Percentiles rank a stretch among this genome's conserved stretches.
phyloP scores from a whole-genome alignment of 2,113 vertebrate genomes.

The Smithornis capensis region DNA sequence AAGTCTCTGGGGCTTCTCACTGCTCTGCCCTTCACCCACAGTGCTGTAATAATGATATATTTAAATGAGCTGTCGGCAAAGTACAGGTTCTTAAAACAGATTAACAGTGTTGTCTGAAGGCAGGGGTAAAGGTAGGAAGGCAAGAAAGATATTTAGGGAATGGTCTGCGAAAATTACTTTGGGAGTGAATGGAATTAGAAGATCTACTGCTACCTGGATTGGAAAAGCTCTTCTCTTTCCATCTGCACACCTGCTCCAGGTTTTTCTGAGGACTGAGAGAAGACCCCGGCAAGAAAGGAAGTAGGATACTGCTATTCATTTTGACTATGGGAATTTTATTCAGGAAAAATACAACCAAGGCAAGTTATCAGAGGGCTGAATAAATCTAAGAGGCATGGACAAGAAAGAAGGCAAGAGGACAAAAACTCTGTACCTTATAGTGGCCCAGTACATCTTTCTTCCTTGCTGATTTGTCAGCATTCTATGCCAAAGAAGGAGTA shows the following conservation, averaged over 20 bases:
- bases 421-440: background rate
- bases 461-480: background rate
- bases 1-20: constrained; percentile 74
- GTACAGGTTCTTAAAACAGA: constrained; percentile 51
- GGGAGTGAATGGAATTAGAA: background rate
- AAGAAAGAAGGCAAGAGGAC: background rate
- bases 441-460: background rate
- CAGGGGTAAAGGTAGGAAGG: constrained; percentile 34
- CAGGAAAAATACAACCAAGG: constrained; percentile 41
- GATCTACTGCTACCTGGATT: constrained; percentile 42
- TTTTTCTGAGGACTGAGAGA: constrained; percentile 54
- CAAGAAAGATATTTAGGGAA: constrained; percentile 24
- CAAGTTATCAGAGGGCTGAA: constrained; percentile 41
- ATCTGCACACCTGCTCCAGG: constrained; percentile 38
- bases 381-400: constrained; percentile 33
- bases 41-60: constrained; percentile 71
- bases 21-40: constrained; percentile 69
- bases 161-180: background rate
- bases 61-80: constrained; percentile 73
- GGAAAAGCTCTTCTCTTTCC: constrained; percentile 39
- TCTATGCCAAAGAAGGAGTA: background rate
- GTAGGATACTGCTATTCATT: constrained; percentile 36
- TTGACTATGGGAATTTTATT: constrained; percentile 55
- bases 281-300: constrained; percentile 55
- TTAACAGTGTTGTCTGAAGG: constrained; percentile 58